Evolutionary conservation across 2,113 vertebrate species (phyloP).

Genomic region (Ifrita kowaldi): DNA sequence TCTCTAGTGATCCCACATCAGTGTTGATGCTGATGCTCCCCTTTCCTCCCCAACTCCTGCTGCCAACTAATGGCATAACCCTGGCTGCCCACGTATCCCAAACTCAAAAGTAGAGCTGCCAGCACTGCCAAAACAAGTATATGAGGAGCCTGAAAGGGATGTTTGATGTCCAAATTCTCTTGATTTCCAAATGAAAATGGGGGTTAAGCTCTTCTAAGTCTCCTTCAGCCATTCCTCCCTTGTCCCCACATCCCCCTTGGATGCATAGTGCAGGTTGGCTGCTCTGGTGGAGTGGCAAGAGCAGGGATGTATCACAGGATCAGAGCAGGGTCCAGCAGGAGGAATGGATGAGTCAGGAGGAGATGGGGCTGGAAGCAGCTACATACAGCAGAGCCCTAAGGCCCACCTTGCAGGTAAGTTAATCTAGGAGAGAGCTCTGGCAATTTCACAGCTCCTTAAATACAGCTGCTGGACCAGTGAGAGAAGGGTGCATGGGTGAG

Average conservation of each 20-base stretch:
- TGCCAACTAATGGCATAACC: not conserved
- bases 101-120: not conserved
- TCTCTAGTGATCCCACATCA: not conserved
- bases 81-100: not conserved
- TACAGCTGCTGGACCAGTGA: not conserved
- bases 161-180: not conserved
- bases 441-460: not conserved
- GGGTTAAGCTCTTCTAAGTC: not conserved
- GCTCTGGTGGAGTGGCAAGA: not conserved
- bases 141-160: not conserved
- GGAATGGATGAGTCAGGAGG: not conserved
- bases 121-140: not conserved
- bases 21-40: not conserved
- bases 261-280: accelerated
- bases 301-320: not conserved
- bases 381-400: not conserved
- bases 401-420: not conserved
- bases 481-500: not conserved
- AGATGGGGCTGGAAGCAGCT: not conserved
- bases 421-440: not conserved
- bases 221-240: not conserved
- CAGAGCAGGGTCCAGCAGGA: not conserved
- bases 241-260: not conserved
- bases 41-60: not conserved
- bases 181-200: not conserved